Base-by-base conservation (phyloP, 2,797 vertebrate species). In the Corythornis leucogaster region DNA sequence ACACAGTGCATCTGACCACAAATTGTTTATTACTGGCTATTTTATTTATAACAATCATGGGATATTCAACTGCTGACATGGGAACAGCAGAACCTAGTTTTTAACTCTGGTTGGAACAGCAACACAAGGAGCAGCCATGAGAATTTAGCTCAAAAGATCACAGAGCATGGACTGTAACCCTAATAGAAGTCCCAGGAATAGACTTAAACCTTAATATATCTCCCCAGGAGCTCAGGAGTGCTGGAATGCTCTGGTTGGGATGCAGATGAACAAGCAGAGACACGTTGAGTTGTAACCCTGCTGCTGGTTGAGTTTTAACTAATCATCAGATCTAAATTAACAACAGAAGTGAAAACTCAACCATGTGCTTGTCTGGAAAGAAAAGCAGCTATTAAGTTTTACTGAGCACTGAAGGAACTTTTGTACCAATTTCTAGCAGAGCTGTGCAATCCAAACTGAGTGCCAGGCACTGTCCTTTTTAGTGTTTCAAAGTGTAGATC, bases 361-460 rank as follows among this genome's bases (percentile, higher is more conserved):
- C 40, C 40, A 13, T 54, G 25, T 33, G 20, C 51, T 91, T 82
- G 45, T 87, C 79, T 51, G 50, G 64, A 73, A 90, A 82, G 91
- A 53, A 48, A 82, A 86, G 71, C 64, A 92, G 92, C 75, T 82
- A 42, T 62, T 53, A 83, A 85, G 81, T 93, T 94, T 90, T 90
- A 86, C 94, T 95, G 87, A 68, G 70, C 28, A n/a, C 42, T 85
- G 92, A 78, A 74, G 53, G 20, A n/a, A 55, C 54, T 55, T 31
- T 13, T 76, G 38, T 87, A 92, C 63, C 35, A 64, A 69, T 80
- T 80, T 89, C 69, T 24, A 82, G 69, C 51, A 89, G 46, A 9
- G 11, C 59, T 18, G 4, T 76, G 38, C 33, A 53, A 84, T 87
- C 63, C 42, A 21, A 89, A 59, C n/a, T 55, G 87, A 95, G 90